These are phyloP conservation scores for Synanthedon tipuliformis DNA, from an alignment of 2,888 invertebrate genomes.

Conservation along the genomic window DNA sequence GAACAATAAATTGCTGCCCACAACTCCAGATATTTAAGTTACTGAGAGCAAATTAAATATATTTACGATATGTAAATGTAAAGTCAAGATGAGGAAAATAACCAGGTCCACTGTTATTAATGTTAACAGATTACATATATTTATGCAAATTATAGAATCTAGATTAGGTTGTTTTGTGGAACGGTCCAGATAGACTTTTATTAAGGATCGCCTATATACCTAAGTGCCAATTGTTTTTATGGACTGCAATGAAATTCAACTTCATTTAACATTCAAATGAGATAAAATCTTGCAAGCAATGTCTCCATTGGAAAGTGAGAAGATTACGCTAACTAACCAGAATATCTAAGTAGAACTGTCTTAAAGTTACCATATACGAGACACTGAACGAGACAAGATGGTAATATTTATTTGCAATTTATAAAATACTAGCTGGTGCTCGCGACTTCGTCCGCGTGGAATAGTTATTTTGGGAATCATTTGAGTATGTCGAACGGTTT, in stretches of 20 bases:
- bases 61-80: not conserved
- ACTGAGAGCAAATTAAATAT: not conserved
- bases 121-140: not conserved
- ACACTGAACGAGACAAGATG: conserved; percentile 34
- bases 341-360: conserved; percentile 17
- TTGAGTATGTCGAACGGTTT: too few relatives aligned
- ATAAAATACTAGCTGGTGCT: too few relatives aligned
- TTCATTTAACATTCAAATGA: conserved; percentile 29
- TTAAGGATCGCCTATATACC: not conserved
- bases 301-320: conserved; percentile 42
- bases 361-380: conserved; percentile 9
- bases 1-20: too few relatives aligned
- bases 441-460: too few relatives aligned
- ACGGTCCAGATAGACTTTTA: not conserved
- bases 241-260: not conserved
- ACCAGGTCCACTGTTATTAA: not conserved
- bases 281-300: conserved; percentile 25
- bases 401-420: conserved; percentile 33
- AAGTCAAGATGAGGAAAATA: not conserved
- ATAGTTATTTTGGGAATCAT: too few relatives aligned
- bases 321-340: conserved; percentile 44
- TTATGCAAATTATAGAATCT: conserved; percentile 2
- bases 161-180: not conserved
- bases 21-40: too few relatives aligned
- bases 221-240: not conserved